Base-by-base conservation (phyloP, 2,888 invertebrate genomes). In the Camptogramma bilineatum region DNA sequence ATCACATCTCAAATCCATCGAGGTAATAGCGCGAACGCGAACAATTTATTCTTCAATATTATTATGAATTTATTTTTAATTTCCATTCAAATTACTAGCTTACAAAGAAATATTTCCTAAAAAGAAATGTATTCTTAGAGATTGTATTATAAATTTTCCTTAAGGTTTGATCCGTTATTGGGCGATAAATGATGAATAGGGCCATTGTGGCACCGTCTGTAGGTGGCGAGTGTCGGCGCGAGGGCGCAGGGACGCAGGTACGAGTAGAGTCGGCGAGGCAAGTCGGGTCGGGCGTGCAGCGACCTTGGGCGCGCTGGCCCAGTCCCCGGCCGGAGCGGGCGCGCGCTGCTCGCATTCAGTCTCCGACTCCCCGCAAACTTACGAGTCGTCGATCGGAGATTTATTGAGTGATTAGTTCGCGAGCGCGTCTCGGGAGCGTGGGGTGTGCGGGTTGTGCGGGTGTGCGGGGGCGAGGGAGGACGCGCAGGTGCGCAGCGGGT, bases 401-500 rank as follows among this genome's bases (percentile, higher is more conserved):
- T 60, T 69, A 69, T 70, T 63, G 70, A 71, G 74, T 75, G 73
- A 76, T 76, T 73, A 74, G 62, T 76, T 72, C 66, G 72, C 74
- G 75, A 61, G 57, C 13, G 28, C 44, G 44, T 13, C 8, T 17
- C 13, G 16, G 7, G 17, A 24, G 69, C 75, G 84, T 13, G 17
- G 44, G 16, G 44, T 24, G 70, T 75, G 84, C 34, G 8, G 44
- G 16, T 16, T 31, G 70, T 75, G 84, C 28, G 28, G 28, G 28
- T 28, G 28, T 28, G 28, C 28, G 5, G 28, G 28, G 28, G 4
- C 7, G 7, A 28, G 28, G 0, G 28, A 7, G 21, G 28, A 7
- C 28, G 28, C 85, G 84, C 85, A 85, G 90, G 89, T 88, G 87
- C 82, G 82, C 81, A 81, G 80, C 81, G 83, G 81, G 81, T 75